Base-by-base conservation (phyloP, 2,888 invertebrate genomes). In the Chaitophorus viminalis region DNA sequence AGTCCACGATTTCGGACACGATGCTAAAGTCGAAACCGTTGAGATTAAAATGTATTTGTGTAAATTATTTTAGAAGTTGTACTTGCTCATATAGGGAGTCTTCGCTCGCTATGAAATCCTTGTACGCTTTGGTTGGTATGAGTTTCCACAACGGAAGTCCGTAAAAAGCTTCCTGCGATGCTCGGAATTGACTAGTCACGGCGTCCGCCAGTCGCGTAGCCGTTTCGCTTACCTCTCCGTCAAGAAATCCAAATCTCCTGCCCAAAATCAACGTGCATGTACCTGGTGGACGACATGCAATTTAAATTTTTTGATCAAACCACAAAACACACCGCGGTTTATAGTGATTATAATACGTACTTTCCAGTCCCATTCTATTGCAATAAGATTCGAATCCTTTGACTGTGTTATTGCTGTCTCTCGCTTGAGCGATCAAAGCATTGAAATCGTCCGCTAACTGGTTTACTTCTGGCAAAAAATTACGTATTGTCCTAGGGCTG, bases 71-170 rank as follows among this genome's bases (percentile, higher is more conserved):
- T n/a, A 78, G 88, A 88, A 82, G 88, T 89, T 89, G 72, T 89
- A 90, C 94, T 93, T 92, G 95, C 95, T 94, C 94, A 91, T 97
- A 96, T 91, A 97, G 95, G 87, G 93, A 93, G 90, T 96, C 95
- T 91, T 97, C 97, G 91, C 95, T 95, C 89, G 93, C 92, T 25
- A 93, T 94, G 89, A 96, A 94, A 8, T 94, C 93, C 84, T 93
- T 93, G 91, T 96, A 97, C 0, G 95, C 93, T 79, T 93, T 92
- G 0, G 96, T 96, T 0, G 95, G 94, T 29, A 95, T 93, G 89
- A 95, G 93, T 92, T 96, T 96, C 96, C 96, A 97, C 86, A 95
- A 91, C 0, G 96, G 96, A 68, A 95, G 93, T 0, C 96, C 96
- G 91, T 95, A 97, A 91, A 95, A 95, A 0, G 96, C 95, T 91